Percentiles rank a stretch among this genome's conserved stretches.
These are phyloP conservation scores for Cephus pulcher DNA, from an alignment of 2,888 invertebrate genomes.

Conservation along the genomic window DNA sequence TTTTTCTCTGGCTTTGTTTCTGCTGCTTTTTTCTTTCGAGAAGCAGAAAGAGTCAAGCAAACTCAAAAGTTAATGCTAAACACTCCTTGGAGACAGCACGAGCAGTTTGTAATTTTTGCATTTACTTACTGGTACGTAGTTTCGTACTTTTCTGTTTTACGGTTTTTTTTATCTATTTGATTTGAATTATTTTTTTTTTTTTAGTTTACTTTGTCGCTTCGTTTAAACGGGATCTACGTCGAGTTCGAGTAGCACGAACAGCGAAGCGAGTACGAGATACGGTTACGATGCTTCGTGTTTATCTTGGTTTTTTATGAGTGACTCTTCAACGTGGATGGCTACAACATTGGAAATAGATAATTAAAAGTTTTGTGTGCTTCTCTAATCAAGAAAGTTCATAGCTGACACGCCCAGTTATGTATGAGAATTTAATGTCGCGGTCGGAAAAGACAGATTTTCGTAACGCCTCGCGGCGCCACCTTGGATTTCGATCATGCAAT, in stretches of 20 bases:
- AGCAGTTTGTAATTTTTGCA: neutral
- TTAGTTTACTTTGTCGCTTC: neutral
- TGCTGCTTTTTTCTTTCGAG: neutral
- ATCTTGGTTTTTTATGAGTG: neutral
- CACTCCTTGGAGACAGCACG: neutral
- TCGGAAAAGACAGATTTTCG: neutral
- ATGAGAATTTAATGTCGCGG: neutral
- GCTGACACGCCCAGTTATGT: neutral
- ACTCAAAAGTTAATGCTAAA: neutral
- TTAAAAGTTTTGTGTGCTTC: neutral
- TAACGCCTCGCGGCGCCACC: neutral
- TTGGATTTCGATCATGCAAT: conserved; percentile 1
- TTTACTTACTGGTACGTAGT: neutral
- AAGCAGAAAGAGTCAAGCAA: neutral
- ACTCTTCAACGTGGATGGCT: neutral
- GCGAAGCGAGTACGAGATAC: neutral
- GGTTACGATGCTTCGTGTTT: neutral
- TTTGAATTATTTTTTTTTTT: neutral
- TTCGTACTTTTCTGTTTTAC: neutral
- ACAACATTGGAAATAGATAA: neutral
- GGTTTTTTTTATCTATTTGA: neutral
- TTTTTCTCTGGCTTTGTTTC: neutral
- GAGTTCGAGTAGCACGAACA: too few species aligned
- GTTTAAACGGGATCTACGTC: neutral
- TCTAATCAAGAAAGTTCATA: neutral